Conservation (phyloP, 2,888 invertebrate species). For the Ypsolopha scabrella region DNA sequence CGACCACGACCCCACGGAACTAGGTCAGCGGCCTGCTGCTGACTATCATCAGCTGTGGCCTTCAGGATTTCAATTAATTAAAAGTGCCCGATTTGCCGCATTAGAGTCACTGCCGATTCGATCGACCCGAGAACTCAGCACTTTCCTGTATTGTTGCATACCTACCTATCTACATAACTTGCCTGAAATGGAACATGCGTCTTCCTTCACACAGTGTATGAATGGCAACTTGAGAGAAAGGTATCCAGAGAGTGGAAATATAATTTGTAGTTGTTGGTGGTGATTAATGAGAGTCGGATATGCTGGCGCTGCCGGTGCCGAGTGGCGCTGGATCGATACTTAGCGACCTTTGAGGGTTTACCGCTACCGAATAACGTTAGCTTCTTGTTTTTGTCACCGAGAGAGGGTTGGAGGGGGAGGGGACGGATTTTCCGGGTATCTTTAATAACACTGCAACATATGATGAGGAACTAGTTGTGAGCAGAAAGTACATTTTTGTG, state of each 20-base stretch:
- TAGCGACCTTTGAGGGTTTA: not conserved
- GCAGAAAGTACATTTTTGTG: too few relatives aligned
- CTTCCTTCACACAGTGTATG: too few relatives aligned
- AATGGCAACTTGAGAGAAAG: too few relatives aligned
- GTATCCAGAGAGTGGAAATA: too few relatives aligned
- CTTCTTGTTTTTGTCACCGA: not conserved
- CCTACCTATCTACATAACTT: too few relatives aligned
- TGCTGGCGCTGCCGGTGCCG: constrained; percentile 9
- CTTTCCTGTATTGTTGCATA: constrained; percentile 13
- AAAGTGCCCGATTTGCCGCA: constrained; percentile 37
- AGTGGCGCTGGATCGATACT: constrained; percentile 1
- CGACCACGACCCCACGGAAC: constrained; percentile 14
- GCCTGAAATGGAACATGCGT: too few relatives aligned
- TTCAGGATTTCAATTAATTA: too few relatives aligned
- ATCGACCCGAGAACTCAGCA: constrained; percentile 43
- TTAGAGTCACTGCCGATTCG: constrained; percentile 44
- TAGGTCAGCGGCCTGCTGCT: constrained; percentile 15
- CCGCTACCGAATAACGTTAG: not conserved
- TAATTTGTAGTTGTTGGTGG: constrained; percentile 2
- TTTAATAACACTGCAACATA: too few relatives aligned
- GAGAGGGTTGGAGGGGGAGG: too few relatives aligned
- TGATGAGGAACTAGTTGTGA: too few relatives aligned
- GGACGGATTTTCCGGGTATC: too few relatives aligned
- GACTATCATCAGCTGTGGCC: not conserved
- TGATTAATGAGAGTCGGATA: constrained; percentile 10